Conservation (phyloP, 2,797 vertebrate species). For the Sparidentex hasta region DNA sequence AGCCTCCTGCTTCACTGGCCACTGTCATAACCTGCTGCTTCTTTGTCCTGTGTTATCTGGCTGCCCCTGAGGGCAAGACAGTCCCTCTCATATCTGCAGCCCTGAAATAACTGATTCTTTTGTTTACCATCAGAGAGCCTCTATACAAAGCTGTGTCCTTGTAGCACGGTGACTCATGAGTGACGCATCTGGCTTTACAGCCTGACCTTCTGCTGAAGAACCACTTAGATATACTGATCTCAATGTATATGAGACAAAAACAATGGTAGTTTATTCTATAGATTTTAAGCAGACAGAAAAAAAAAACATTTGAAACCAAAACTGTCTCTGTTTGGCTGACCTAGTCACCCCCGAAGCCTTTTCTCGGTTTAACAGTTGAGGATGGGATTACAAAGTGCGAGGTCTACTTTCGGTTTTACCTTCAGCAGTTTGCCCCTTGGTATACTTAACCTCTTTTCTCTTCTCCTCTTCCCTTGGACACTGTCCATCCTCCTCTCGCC, state of each 20-base stretch:
- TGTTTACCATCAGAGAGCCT: slow-evolving; percentile 42
- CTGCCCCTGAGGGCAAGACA: slow-evolving; percentile 49
- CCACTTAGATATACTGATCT: slow-evolving; percentile 7
- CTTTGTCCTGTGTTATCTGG: slow-evolving; percentile 69
- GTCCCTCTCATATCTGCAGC: slow-evolving; percentile 45
- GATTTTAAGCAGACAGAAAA: slow-evolving; percentile 5
- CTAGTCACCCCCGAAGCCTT: slow-evolving; percentile 22
- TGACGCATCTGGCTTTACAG: slow-evolving; percentile 20
- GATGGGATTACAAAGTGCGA: slow-evolving; percentile 58
- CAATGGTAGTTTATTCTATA: slow-evolving; percentile 6
- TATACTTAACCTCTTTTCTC: slow-evolving; percentile 78
- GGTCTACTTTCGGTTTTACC: slow-evolving; percentile 70
- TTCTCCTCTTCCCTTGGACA: slow-evolving; percentile 82
- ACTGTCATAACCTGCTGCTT: slow-evolving; percentile 65
- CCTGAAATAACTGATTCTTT: slow-evolving; percentile 58
- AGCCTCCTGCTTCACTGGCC: slow-evolving; percentile 49
- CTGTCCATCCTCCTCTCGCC: slow-evolving; percentile 82
- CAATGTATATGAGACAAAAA: neutral
- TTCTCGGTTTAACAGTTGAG: slow-evolving; percentile 40
- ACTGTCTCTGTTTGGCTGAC: slow-evolving; percentile 31
- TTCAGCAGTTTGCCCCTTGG: slow-evolving; percentile 63
- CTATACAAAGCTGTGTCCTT: slow-evolving; percentile 3
- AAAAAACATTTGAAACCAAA: slow-evolving; percentile 50
- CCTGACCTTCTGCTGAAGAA: slow-evolving; percentile 20
- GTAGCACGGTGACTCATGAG: slow-evolving; percentile 31